phyloP scores from a whole-genome alignment of 2,113 vertebrate species.

The Mus pahari region DNA sequence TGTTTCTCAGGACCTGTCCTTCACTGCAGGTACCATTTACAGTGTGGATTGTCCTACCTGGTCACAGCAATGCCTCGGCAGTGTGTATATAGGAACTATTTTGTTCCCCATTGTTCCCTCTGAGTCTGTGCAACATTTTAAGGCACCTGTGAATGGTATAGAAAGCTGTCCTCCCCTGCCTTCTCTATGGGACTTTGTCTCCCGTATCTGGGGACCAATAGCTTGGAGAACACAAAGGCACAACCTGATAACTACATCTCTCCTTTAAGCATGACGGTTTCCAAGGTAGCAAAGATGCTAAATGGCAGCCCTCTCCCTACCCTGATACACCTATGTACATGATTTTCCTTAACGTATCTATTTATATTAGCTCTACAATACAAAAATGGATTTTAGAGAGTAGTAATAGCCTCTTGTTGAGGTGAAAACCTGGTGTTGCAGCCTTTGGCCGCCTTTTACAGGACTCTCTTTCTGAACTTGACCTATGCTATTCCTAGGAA shows the following conservation, averaged over 20 bases:
- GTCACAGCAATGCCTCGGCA: background rate
- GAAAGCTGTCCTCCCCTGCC: background rate
- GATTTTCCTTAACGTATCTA: background rate
- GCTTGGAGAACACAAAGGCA: constrained; percentile 70
- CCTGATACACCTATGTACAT: background rate
- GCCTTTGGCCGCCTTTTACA: background rate
- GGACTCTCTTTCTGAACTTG: constrained; percentile 26
- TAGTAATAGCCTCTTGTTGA: background rate
- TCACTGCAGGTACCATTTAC: background rate
- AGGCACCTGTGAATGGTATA: constrained; percentile 6
- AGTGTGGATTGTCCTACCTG: background rate
- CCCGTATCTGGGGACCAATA: background rate
- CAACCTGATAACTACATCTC: constrained; percentile 67
- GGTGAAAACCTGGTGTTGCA: background rate
- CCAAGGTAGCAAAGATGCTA: background rate
- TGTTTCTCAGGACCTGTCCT: background rate
- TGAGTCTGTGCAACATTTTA: constrained; percentile 14
- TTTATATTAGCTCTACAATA: constrained; percentile 43
- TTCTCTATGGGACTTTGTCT: background rate
- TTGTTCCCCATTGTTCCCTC: constrained; percentile 45
- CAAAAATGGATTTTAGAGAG: constrained; percentile 27
- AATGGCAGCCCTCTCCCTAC: background rate
- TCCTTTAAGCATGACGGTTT: constrained; percentile 25
- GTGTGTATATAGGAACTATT: constrained; percentile 13
- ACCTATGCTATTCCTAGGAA: background rate